phyloP scores from a whole-genome alignment of 2,888 invertebrate species.

The Anthophora plumipes region DNA sequence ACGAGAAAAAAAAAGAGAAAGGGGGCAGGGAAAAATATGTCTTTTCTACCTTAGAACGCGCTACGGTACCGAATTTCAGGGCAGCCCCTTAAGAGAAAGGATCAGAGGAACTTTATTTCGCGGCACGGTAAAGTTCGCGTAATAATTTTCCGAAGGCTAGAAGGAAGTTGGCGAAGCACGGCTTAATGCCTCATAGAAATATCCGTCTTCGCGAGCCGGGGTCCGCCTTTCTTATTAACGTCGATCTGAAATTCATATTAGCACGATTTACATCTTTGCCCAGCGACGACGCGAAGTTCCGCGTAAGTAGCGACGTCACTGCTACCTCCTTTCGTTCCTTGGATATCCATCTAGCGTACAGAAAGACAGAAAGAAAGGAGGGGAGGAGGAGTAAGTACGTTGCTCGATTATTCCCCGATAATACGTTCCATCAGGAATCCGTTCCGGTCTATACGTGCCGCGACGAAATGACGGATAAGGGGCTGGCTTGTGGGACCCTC shows the following conservation, averaged over 20 bases:
- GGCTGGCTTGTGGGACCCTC: too few species aligned
- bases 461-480: conserved; percentile 62
- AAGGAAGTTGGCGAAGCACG: conserved; percentile 33
- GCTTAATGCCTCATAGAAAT: conserved; percentile 49
- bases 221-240: conserved; percentile 57
- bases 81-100: background rate
- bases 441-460: conserved; percentile 37
- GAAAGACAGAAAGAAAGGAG: background rate
- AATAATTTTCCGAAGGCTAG: conserved; percentile 30
- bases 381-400: conserved; percentile 9
- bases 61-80: background rate
- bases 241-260: conserved; percentile 63
- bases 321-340: background rate
- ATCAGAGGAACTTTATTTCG: conserved; percentile 19
- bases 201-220: conserved; percentile 33
- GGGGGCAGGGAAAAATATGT: too few species aligned
- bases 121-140: conserved; percentile 10
- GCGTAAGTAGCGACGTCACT: conserved; percentile 49
- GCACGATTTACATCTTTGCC: conserved; percentile 52
- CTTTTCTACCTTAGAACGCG: too few species aligned
- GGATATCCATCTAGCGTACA: background rate
- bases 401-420: conserved; percentile 56
- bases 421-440: conserved; percentile 36
- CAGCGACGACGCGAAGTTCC: conserved; percentile 35
- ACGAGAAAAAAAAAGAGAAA: too few species aligned